Evolutionary conservation across 2,888 invertebrate genomes (phyloP), one percentile per base, ranked within the genome.

Genomic region (Rhamnusium bicolor): DNA sequence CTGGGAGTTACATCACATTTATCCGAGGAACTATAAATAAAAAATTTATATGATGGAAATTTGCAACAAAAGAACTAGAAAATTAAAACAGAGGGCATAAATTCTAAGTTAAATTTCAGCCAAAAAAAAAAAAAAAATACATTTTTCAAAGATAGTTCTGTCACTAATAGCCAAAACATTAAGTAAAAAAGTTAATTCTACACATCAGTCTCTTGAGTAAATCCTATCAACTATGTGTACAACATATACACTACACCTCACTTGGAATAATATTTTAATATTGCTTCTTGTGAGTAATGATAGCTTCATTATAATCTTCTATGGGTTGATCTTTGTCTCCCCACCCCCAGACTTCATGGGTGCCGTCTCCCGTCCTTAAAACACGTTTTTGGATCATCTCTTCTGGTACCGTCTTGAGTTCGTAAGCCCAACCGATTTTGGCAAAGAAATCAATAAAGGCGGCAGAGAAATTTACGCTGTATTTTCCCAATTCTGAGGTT

Each of bases 381-480:
- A 91, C 92, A 16, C 92, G 87, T 62, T 91, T 86, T 16, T 87
- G 86, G 0, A 93, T 89, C 91, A 92, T 91, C 68, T 89, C 87
- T 0, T 88, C 84, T 0, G 92, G 91, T 0, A 91, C 92, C 5
- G 87, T 90, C 85, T 93, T 92, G 89, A 94, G 89, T 84, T 96
- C 96, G 85, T 94, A 95, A 1, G 95, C 96, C 92, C 94, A 94
- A 56, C 97, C 97, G 19, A 96, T 85, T 80, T 89, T 91, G 0
- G 95, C 94, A 85, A 94, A 95, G 6, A 91, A 88, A 84, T 97
- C 94, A 76, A 97, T 96, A 80, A 96, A 93, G 0, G 90, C 90
- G 0, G 96, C 95, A 0, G 96, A 95, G 0, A 94, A 85, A 86
- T 97, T 97, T 65, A 82, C 82, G 19, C 69, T 66, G 75, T 79